These are phyloP conservation scores for Sebastolobus alascanus DNA, from an alignment of 2,797 vertebrate genomes.

Conservation along the genomic window DNA sequence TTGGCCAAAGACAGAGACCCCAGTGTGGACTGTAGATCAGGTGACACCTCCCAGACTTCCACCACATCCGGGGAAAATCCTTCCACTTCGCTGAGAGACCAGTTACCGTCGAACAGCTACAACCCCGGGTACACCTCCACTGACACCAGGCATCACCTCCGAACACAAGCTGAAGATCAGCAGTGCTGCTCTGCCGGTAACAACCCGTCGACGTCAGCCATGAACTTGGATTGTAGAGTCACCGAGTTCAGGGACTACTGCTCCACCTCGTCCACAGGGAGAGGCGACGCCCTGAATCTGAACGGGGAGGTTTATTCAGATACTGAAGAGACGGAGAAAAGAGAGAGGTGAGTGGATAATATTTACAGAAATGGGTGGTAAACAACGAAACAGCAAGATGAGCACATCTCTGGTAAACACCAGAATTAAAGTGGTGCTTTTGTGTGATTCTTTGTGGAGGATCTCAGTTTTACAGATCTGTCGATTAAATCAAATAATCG, in stretches of 20 bases:
- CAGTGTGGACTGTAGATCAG: conserved; percentile 16
- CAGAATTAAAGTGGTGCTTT: no score
- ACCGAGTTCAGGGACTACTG: neutral
- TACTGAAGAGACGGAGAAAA: neutral
- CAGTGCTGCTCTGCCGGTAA: neutral
- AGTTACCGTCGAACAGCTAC: conserved; percentile 9
- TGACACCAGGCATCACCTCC: neutral
- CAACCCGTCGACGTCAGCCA: neutral
- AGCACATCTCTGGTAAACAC: neutral
- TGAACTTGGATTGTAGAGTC: neutral
- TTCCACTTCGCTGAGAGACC: neutral
- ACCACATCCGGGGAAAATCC: neutral
- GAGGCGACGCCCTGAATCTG: neutral
- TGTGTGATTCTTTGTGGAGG: no score
- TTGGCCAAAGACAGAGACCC: conserved; percentile 65
- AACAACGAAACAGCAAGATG: neutral
- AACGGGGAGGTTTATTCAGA: neutral
- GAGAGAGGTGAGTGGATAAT: conserved; percentile 36
- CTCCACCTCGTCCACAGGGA: neutral
- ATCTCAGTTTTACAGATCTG: no score
- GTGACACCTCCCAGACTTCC: conserved; percentile 15
- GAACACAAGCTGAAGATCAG: conserved; percentile 2
- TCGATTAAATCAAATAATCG: no score
- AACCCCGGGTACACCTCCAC: conserved; percentile 12
- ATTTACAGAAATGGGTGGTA: neutral